Conservation (phyloP, 2,113 vertebrate genomes). For the Perccottus glenii region DNA sequence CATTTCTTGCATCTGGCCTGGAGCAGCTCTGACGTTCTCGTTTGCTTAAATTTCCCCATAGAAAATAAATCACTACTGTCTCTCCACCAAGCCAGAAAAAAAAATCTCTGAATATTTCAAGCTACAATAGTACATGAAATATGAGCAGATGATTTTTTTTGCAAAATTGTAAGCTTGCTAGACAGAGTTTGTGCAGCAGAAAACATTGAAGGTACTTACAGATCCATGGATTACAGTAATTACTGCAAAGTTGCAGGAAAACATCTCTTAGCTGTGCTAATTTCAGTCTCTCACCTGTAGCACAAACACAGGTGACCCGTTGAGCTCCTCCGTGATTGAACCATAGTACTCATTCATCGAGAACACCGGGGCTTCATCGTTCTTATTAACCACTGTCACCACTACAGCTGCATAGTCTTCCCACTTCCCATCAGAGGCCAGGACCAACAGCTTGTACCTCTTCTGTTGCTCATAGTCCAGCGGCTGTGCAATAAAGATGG, state of each 20-base stretch:
- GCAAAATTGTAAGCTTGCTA: constrained; percentile 8
- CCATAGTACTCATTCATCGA: constrained; percentile 88
- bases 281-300: constrained; percentile 80
- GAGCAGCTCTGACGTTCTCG: constrained; percentile 25
- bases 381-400: constrained; percentile 87
- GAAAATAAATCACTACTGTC: constrained; percentile 24
- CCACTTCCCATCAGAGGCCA: constrained; percentile 91
- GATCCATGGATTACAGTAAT: constrained; percentile 13
- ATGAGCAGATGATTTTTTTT: constrained; percentile 2
- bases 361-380: constrained; percentile 89
- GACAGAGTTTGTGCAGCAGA: background rate
- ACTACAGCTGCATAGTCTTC: constrained; percentile 85
- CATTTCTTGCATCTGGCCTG: constrained; percentile 22
- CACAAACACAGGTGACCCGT: constrained; percentile 86
- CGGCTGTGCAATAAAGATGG: constrained; percentile 85
- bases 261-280: background rate
- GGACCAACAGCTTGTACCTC: constrained; percentile 84
- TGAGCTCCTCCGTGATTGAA: constrained; percentile 87
- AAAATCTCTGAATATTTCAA: constrained; percentile 20
- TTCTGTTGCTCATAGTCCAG: constrained; percentile 88
- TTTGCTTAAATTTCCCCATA: constrained; percentile 14
- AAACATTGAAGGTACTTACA: constrained; percentile 12
- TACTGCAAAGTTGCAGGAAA: background rate
- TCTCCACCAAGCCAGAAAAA: constrained; percentile 16
- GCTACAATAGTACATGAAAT: background rate